phyloP scores from a whole-genome alignment of 1,140 invertebrate genomes.

The Papilio polyxenes region DNA sequence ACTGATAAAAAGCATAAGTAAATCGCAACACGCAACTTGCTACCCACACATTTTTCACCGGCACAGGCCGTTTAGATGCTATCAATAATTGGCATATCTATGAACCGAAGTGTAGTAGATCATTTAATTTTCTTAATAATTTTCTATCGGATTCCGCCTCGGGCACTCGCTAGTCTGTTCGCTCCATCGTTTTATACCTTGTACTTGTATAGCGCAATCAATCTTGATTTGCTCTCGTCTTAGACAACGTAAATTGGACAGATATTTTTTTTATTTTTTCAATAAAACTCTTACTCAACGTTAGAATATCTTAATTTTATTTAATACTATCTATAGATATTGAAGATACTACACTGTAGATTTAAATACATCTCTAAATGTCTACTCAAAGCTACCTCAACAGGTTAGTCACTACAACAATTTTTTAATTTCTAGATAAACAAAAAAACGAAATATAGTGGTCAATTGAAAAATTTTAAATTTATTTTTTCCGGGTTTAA shows the following conservation, averaged over 20 bases:
- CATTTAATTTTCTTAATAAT: slow-evolving; percentile 81
- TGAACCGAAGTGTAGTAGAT: slow-evolving; percentile 72
- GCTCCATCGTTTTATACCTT: slow-evolving; percentile 63
- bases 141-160: slow-evolving; percentile 73
- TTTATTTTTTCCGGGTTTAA: too few relatives aligned
- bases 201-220: slow-evolving; percentile 65
- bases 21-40: slow-evolving; percentile 61
- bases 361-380: too few relatives aligned
- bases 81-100: slow-evolving; percentile 79
- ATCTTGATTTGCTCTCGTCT: slow-evolving; percentile 65
- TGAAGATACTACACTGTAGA: too few relatives aligned
- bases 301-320: neutral
- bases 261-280: neutral
- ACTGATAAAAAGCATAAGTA: slow-evolving; percentile 65
- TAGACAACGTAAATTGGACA: slow-evolving; percentile 49
- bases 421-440: too few relatives aligned
- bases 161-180: slow-evolving; percentile 59
- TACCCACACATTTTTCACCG: slow-evolving; percentile 73
- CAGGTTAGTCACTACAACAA: too few relatives aligned
- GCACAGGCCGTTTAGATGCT: slow-evolving; percentile 55
- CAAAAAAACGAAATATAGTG: too few relatives aligned
- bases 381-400: too few relatives aligned
- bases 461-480: too few relatives aligned
- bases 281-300: neutral
- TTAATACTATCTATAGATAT: neutral